A percentile compares a stretch with the other conserved stretches of the same genome.
Conservation (phyloP, 2,888 invertebrate species). For the Drosophila neotestacea region DNA sequence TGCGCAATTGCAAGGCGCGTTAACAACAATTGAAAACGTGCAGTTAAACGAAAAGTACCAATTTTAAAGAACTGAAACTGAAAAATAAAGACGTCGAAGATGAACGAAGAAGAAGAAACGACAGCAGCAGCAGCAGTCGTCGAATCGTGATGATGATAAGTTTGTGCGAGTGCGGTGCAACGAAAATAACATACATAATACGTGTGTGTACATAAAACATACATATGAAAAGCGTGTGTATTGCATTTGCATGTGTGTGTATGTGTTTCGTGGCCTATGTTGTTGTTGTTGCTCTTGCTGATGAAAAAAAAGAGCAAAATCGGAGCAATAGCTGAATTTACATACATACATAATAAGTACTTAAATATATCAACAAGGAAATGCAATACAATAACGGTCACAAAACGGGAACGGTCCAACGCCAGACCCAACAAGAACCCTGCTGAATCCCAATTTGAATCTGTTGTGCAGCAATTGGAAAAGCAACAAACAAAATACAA, state of each 20-base stretch:
- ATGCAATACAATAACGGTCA: slow-evolving; percentile 63
- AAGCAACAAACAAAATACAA: slow-evolving; percentile 34
- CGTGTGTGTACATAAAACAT: slow-evolving; percentile 47
- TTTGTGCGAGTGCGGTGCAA: slow-evolving; percentile 76
- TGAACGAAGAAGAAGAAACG: slow-evolving; percentile 75
- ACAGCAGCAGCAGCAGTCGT: slow-evolving; percentile 74
- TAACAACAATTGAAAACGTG: slow-evolving; percentile 49
- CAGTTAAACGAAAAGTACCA: slow-evolving; percentile 30
- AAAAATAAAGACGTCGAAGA: slow-evolving; percentile 64
- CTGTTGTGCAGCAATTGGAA: slow-evolving; percentile 22
- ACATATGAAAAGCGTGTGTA: slow-evolving; percentile 32
- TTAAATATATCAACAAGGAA: slow-evolving; percentile 63
- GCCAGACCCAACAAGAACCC: slow-evolving; percentile 25
- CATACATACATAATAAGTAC: slow-evolving; percentile 32
- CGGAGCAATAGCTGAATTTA: slow-evolving; percentile 63
- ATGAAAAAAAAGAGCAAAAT: slow-evolving; percentile 68
- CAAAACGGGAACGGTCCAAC: slow-evolving; percentile 37
- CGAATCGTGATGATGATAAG: slow-evolving; percentile 72
- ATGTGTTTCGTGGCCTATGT: slow-evolving; percentile 9
- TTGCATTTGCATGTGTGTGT: slow-evolving; percentile 24
- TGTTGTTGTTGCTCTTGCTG: slow-evolving; percentile 34
- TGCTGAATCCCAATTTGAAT: slow-evolving; percentile 45
- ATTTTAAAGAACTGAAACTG: slow-evolving; percentile 27
- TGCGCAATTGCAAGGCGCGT: slow-evolving; percentile 52
- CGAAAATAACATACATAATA: slow-evolving; percentile 76